A percentile compares a stretch with the other conserved stretches of the same genome.
These are phyloP conservation scores for Neopipo cinnamomea DNA, from an alignment of 2,113 vertebrate species.

Conservation along the genomic window DNA sequence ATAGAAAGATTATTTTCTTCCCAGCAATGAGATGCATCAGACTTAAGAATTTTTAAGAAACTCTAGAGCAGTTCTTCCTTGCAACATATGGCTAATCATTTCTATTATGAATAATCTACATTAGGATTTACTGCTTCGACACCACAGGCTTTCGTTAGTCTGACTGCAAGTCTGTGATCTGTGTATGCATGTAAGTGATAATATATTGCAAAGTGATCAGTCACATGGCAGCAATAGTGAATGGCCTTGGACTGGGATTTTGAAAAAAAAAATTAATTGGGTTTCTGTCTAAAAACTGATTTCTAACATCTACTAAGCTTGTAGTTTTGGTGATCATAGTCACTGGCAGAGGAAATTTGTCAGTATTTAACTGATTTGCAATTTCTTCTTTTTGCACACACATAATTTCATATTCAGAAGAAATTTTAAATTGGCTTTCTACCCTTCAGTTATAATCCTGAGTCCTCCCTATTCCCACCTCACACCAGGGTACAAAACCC, in stretches of 20 bases:
- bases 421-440: neutral
- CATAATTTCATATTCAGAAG: neutral
- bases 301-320: neutral
- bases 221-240: neutral
- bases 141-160: neutral
- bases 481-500: neutral
- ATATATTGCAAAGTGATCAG: neutral
- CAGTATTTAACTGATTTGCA: neutral
- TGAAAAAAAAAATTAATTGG: neutral
- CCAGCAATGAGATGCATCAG: neutral
- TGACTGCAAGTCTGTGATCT: neutral
- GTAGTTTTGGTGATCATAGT: neutral
- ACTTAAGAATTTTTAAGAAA: neutral
- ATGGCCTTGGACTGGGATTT: neutral
- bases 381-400: neutral
- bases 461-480: neutral
- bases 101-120: neutral
- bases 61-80: neutral
- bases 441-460: neutral
- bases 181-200: neutral
- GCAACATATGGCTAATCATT: neutral
- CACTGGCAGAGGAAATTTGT: neutral
- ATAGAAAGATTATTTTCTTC: neutral
- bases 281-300: neutral
- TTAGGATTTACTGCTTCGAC: neutral